phyloP scores from a whole-genome alignment of 2,797 vertebrate species.

The Myripristis murdjan region DNA sequence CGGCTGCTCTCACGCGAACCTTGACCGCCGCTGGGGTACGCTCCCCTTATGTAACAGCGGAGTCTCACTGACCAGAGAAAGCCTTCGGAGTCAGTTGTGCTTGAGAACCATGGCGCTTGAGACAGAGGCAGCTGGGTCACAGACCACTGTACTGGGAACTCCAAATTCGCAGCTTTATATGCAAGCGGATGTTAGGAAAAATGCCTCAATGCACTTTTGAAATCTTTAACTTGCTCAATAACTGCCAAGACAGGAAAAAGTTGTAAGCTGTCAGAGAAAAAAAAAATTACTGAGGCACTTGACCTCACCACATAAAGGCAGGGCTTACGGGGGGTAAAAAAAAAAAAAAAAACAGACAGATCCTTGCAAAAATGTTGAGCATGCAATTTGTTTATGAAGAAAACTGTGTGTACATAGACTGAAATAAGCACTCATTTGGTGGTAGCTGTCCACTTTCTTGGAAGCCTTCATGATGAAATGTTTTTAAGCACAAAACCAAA shows the following conservation, averaged over 20 bases:
- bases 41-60: constrained; percentile 55
- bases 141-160: constrained; percentile 53
- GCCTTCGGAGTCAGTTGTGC: constrained; percentile 39
- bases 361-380: background rate
- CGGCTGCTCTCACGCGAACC: constrained; percentile 59
- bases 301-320: background rate
- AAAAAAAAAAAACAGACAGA: background rate
- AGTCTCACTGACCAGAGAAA: constrained; percentile 36
- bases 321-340: too few species aligned
- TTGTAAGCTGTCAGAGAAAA: constrained; percentile 7
- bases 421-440: constrained; percentile 34
- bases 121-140: constrained; percentile 37
- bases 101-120: constrained; percentile 25
- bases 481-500: constrained; percentile 50
- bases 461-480: constrained; percentile 48
- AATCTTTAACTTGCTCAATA: constrained; percentile 27
- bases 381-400: background rate
- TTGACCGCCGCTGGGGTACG: constrained; percentile 45
- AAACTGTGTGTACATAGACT: background rate
- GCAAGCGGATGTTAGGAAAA: constrained; percentile 37
- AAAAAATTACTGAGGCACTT: background rate
- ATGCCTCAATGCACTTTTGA: constrained; percentile 36
- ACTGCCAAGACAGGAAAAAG: constrained; percentile 40
- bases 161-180: constrained; percentile 45
- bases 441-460: constrained; percentile 19